Evolutionary conservation across 2,113 vertebrate species (phyloP), one percentile per base, ranked within the genome.

Genomic region (Amazona guildingii): DNA sequence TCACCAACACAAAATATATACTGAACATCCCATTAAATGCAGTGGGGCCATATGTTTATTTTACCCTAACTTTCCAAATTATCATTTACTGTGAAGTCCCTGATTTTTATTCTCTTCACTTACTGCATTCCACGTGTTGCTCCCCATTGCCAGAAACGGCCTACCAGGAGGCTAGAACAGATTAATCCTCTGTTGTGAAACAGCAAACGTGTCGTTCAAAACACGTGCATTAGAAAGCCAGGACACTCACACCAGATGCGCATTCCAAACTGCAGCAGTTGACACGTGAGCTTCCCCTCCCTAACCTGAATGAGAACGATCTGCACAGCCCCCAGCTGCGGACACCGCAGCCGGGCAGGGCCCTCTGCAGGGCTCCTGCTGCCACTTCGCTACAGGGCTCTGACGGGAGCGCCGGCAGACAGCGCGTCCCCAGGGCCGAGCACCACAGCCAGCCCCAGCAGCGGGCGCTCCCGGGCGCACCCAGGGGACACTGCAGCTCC

Each of bases 161-260:
- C 19, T 13, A 9, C 24, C 17, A 9, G 0, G 1, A 51, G 12
- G 24, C 13, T 7, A 41, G 31, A 24, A 29, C 23, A 31, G 7
- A 13, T 4, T 11, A 82, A 52, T 57, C 8, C 41, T 28, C 33
- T 23, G 19, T 0, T 17, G 25, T 4, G 43, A 39, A 51, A 78
- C 24, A 41, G 1, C 1, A 14, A 37, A 7, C 1, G 7, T 4
- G 1, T 4, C 6, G 13, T 17, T 84, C 44, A 9, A 67, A 64
- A 17, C 4, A 3, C 3, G 17, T 12, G 10, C 9, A 11, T 31
- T 28, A 29, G 9, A 28, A 70, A 9, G 11, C 17, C 19, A 37
- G 31, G 51, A 18, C 19, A 7, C 1, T 1, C 14, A 27, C 1
- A 4, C 14, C 24, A 41, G 44, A 7, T 3, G 2, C 2, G 1